Evolutionary conservation across 2,113 vertebrate genomes (phyloP), one percentile per base, ranked within the genome.

Genomic region (Gymnarchus niloticus): DNA sequence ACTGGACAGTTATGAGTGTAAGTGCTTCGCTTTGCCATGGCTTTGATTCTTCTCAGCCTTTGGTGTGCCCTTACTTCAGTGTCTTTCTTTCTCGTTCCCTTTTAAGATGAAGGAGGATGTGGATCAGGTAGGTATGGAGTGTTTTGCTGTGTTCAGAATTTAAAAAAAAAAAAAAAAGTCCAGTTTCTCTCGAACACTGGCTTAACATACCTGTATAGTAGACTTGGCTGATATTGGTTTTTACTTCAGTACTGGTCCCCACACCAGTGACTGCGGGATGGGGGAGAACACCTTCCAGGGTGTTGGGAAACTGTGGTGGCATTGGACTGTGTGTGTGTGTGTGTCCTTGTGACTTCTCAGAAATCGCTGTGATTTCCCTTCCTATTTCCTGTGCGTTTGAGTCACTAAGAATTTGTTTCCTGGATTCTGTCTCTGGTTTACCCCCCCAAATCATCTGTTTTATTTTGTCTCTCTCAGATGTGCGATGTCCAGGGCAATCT

Each of bases 401-500:
- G n/a, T n/a, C n/a, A n/a, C n/a, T n/a, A n/a, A n/a, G n/a, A n/a
- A n/a, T n/a, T n/a, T n/a, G n/a, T n/a, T n/a, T n/a, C n/a, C n/a
- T 65, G 59, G n/a, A 65, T 7, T 61, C 2, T 65, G 19, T 65
- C 25, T n/a, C 19, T 65, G 59, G 8, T 17, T 65, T 17, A n/a
- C 7, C n/a, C n/a, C 28, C n/a, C 33, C 46, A 56, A 33, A 33
- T 56, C 51, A 37, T 37, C 23, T 17, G 0, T 33, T 51, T 52
- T 2, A 6, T 0, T 28, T 14, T 37, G 57, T 10, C 25, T 19
- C 46, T 17, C 73, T 21, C 89, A 99, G 98, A 97, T 95, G 0
- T 98, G 95, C 0, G 98, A 99, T 81, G 94, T 99, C 86, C 98
- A 98, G 93, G 97, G 97, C 56, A 98, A 97, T 91, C 94, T 98